A percentile compares a stretch with the other conserved stretches of the same genome.
Evolutionary conservation across 2,888 invertebrate genomes (phyloP).

Genomic region (Osedax fenrisi): DNA sequence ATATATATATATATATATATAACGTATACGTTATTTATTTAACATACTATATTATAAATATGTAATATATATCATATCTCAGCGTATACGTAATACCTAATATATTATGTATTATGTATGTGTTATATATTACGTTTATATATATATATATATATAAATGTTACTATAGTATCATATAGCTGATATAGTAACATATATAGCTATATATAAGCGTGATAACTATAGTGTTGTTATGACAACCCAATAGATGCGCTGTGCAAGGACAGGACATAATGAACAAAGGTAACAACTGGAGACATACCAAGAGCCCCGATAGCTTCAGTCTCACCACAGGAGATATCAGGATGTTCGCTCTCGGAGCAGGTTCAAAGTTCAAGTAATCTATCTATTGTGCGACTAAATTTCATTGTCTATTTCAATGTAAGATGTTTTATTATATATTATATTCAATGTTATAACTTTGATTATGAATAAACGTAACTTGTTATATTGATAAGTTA

Average conservation of each 20-base stretch:
- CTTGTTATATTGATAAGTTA: too few species aligned
- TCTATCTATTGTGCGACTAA: too few species aligned
- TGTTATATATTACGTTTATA: neutral
- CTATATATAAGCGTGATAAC: neutral
- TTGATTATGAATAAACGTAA: neutral
- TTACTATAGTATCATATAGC: neutral
- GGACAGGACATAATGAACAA: neutral
- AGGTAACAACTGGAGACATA: neutral
- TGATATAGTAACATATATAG: neutral
- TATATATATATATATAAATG: neutral
- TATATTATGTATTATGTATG: neutral
- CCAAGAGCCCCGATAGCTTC: neutral
- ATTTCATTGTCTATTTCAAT: too few species aligned
- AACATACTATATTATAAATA: too few species aligned
- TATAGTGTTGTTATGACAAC: neutral
- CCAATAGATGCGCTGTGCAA: neutral
- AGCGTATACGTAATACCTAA: neutral
- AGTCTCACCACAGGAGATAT: neutral
- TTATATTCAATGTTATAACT: too few species aligned
- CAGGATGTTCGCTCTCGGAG: slow-evolving; percentile 6
- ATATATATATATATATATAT: too few species aligned
- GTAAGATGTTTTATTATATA: too few species aligned
- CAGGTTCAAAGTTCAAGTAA: too few species aligned
- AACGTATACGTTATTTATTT: too few species aligned
- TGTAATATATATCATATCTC: too few species aligned